A percentile compares a stretch with the other conserved stretches of the same genome.
Conservation (phyloP, 1,140 invertebrate species). For the Lordiphosa clarofinis region DNA sequence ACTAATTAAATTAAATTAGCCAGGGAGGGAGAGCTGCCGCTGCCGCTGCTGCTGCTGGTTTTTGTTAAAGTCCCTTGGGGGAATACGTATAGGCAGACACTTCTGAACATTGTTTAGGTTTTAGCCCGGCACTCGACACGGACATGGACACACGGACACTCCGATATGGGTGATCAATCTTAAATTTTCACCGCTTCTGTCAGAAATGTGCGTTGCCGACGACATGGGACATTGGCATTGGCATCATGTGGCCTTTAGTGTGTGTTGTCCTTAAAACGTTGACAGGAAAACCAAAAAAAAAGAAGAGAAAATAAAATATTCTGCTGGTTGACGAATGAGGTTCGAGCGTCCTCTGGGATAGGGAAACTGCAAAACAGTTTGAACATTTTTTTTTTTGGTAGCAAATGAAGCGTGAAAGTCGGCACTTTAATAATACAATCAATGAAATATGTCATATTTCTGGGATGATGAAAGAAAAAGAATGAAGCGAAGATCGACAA, state of each 20-base stretch:
- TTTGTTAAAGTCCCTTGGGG: slow-evolving; percentile 21
- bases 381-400: slow-evolving; percentile 32
- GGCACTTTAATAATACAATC: slow-evolving; percentile 48
- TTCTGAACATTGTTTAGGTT: slow-evolving; percentile 65
- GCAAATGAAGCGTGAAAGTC: slow-evolving; percentile 60
- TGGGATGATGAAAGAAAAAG: neutral
- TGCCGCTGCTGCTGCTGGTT: slow-evolving; percentile 1
- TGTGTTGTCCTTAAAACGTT: slow-evolving; percentile 43
- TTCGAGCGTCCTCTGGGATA: slow-evolving; percentile 36
- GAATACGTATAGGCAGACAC: slow-evolving; percentile 19
- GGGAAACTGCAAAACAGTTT: slow-evolving; percentile 23
- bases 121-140: slow-evolving; percentile 56
- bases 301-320: slow-evolving; percentile 6
- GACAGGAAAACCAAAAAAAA: slow-evolving; percentile 53
- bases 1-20: slow-evolving; percentile 60
- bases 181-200: slow-evolving; percentile 79
- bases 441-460: slow-evolving; percentile 1
- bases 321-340: slow-evolving; percentile 72
- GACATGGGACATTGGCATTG: slow-evolving; percentile 45
- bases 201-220: slow-evolving; percentile 71
- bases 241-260: slow-evolving; percentile 57
- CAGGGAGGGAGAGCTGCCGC: slow-evolving; percentile 9
- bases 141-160: slow-evolving; percentile 48
- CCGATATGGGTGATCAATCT: slow-evolving; percentile 74
- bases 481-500: no score